These are phyloP conservation scores for Macrophya alboannulata DNA, from an alignment of 2,888 invertebrate genomes.

Conservation along the genomic window DNA sequence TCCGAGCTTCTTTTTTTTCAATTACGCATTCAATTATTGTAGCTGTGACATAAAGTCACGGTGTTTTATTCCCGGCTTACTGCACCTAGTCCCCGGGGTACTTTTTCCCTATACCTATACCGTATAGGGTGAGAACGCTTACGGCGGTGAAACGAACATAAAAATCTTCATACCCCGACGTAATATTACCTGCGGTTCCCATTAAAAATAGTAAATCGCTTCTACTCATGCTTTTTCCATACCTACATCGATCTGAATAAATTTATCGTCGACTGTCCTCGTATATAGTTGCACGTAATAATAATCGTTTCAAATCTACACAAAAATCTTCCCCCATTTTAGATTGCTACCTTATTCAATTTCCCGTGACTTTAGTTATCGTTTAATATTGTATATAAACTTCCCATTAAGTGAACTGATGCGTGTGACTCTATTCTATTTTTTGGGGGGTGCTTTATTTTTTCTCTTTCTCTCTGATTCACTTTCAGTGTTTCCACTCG, in stretches of 20 bases:
- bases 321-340: background rate
- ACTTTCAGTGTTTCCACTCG: conserved; percentile 33
- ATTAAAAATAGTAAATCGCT: background rate
- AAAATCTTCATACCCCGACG: conserved; percentile 26
- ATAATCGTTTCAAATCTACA: background rate
- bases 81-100: background rate
- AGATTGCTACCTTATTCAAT: background rate
- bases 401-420: background rate
- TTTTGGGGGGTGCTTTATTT: background rate
- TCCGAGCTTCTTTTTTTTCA: conserved; percentile 39
- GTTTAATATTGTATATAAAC: background rate
- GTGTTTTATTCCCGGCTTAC: conserved; percentile 26
- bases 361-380: background rate
- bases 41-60: conserved; percentile 18
- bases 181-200: conserved; percentile 1
- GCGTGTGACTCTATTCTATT: background rate
- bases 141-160: background rate
- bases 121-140: background rate
- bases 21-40: conserved; percentile 41
- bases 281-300: background rate
- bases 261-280: background rate
- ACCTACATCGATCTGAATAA: background rate
- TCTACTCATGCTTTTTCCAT: background rate
- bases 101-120: background rate
- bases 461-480: conserved; percentile 2